These are phyloP conservation scores for Drosophila paramelanica DNA, from an alignment of 2,888 invertebrate genomes.

Conservation along the genomic window DNA sequence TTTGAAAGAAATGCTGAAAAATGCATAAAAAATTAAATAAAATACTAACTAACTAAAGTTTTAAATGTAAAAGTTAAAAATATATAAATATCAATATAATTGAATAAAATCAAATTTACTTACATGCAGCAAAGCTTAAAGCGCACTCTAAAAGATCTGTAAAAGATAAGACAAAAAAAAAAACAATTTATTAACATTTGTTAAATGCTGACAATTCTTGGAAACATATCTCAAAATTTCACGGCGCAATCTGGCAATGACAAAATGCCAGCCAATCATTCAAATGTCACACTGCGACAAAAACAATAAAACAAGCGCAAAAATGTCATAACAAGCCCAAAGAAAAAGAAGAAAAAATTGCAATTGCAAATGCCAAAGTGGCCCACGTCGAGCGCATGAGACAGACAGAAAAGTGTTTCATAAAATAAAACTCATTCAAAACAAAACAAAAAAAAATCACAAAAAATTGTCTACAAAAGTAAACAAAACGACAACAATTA, in stretches of 20 bases:
- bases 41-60: too few species aligned
- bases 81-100: not conserved
- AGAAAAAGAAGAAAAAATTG: constrained; percentile 37
- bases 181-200: constrained; percentile 3
- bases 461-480: constrained; percentile 32
- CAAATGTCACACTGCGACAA: constrained; percentile 56
- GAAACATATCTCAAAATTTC: constrained; percentile 5
- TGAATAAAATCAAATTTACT: constrained; percentile 12
- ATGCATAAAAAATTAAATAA: not conserved
- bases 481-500: constrained; percentile 49
- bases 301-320: constrained; percentile 33
- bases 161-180: constrained; percentile 12
- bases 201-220: constrained; percentile 18
- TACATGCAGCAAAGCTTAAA: constrained; percentile 20
- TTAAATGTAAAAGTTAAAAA: not conserved
- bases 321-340: constrained; percentile 68
- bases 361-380: constrained; percentile 63
- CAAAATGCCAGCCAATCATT: constrained; percentile 68
- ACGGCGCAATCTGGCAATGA: constrained; percentile 30
- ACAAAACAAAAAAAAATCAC: constrained; percentile 4
- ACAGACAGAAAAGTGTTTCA: constrained; percentile 5
- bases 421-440: not conserved
- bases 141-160: constrained; percentile 12
- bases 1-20: not conserved
- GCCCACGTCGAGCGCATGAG: constrained; percentile 16